Evolutionary conservation across 2,888 invertebrate species (phyloP).

Genomic region (Heliconius aoede): DNA sequence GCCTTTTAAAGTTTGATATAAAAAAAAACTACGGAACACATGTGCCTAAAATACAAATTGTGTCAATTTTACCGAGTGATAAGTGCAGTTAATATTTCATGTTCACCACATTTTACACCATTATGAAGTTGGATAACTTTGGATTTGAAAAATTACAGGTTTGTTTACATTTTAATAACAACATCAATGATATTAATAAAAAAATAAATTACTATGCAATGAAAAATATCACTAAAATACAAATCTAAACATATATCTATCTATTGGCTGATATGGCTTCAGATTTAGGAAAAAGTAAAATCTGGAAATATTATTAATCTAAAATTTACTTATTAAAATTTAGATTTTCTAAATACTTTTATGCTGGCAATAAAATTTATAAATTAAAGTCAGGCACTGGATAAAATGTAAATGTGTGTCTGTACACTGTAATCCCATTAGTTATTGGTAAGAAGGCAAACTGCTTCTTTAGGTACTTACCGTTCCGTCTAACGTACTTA

Average conservation of each 20-base stretch:
- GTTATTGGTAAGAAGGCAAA: slow-evolving; percentile 36
- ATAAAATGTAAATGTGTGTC: slow-evolving; percentile 6
- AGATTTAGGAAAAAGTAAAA: too few species aligned
- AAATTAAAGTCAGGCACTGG: not conserved
- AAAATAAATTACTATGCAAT: too few species aligned
- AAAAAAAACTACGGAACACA: slow-evolving; percentile 11
- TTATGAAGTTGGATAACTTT: slow-evolving; percentile 80
- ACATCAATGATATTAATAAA: too few species aligned
- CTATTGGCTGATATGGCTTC: too few species aligned
- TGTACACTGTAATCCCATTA: slow-evolving; percentile 17
- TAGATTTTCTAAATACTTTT: not conserved
- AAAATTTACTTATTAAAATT: not conserved
- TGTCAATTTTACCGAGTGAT: slow-evolving; percentile 29
- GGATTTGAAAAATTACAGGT: slow-evolving; percentile 80
- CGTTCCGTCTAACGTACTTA: slow-evolving; percentile 28
- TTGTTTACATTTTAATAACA: slow-evolving; percentile 42
- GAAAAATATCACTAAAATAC: too few species aligned
- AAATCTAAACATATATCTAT: too few species aligned
- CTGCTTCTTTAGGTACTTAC: slow-evolving; percentile 33
- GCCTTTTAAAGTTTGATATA: not conserved
- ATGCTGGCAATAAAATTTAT: not conserved
- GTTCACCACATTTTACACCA: slow-evolving; percentile 36
- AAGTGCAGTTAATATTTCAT: slow-evolving; percentile 28
- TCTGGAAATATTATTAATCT: too few species aligned
- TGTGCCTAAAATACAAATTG: slow-evolving; percentile 12